Percentiles rank a stretch among this genome's conserved stretches.
phyloP scores from a whole-genome alignment of 2,113 vertebrate species.

The Aptenodytes patagonicus region DNA sequence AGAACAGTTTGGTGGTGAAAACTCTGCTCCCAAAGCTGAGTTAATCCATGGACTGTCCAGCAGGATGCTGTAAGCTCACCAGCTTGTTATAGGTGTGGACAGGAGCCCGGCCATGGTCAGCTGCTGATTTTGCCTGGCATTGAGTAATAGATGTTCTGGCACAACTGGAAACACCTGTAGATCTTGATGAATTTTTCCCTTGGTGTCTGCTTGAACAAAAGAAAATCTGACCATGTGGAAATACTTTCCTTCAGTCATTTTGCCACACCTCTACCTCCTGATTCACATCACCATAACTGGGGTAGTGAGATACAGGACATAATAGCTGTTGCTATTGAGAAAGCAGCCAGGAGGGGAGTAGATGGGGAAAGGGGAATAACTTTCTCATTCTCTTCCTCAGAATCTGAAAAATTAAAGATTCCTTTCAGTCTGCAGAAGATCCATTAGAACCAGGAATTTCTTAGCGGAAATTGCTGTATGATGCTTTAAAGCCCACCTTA shows the following conservation, averaged over 20 bases:
- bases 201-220: background rate
- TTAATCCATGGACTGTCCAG: background rate
- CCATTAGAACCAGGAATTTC: background rate
- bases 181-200: background rate
- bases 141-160: background rate
- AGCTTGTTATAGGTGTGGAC: background rate
- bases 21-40: background rate
- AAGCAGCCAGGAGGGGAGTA: background rate
- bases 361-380: background rate
- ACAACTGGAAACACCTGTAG: background rate
- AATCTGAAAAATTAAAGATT: background rate
- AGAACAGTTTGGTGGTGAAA: background rate
- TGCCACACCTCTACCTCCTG: background rate
- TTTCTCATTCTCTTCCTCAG: background rate
- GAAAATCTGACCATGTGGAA: background rate
- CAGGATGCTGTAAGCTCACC: background rate
- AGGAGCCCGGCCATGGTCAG: background rate
- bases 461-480: background rate
- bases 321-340: background rate
- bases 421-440: background rate
- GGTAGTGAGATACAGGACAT: background rate
- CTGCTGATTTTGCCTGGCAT: background rate
- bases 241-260: background rate
- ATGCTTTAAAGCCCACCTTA: background rate
- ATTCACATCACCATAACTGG: background rate